Conservation (phyloP, 2,888 invertebrate genomes). For the Cephus pygmeus region DNA sequence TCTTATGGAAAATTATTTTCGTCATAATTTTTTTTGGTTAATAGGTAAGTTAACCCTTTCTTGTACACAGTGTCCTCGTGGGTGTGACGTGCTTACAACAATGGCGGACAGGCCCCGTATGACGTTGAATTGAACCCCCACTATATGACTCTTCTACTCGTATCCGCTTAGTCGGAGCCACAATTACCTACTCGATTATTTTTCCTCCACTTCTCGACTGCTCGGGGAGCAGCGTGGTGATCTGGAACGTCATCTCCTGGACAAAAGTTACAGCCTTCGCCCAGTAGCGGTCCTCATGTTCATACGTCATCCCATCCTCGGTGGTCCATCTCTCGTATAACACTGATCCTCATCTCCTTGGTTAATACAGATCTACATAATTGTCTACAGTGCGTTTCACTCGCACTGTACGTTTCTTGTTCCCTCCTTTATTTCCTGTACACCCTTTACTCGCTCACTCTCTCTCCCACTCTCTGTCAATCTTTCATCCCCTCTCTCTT, state of each 20-base stretch:
- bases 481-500: not conserved
- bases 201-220: conserved; percentile 38
- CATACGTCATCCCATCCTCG: conserved; percentile 5
- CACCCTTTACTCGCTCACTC: not conserved
- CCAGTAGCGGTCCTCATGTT: conserved; percentile 9
- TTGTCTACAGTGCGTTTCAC: not conserved
- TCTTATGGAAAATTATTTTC: not conserved
- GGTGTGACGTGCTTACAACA: conserved; percentile 29
- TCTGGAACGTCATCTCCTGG: conserved; percentile 23
- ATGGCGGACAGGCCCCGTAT: conserved; percentile 24
- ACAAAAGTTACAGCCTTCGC: not conserved
- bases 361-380: not conserved
- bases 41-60: not conserved
- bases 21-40: not conserved
- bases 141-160: conserved; percentile 22
- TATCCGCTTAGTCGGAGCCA: conserved; percentile 35
- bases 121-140: conserved; percentile 35
- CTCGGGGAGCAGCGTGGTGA: conserved; percentile 26
- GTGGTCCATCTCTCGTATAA: conserved; percentile 3
- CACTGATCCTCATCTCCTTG: not conserved
- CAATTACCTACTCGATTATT: conserved; percentile 38
- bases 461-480: conserved; percentile 18
- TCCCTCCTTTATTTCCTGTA: not conserved
- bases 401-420: not conserved
- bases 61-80: not conserved